These are phyloP conservation scores for Rhyacichthys aspro DNA, from an alignment of 2,797 vertebrate species.

Conservation along the genomic window DNA sequence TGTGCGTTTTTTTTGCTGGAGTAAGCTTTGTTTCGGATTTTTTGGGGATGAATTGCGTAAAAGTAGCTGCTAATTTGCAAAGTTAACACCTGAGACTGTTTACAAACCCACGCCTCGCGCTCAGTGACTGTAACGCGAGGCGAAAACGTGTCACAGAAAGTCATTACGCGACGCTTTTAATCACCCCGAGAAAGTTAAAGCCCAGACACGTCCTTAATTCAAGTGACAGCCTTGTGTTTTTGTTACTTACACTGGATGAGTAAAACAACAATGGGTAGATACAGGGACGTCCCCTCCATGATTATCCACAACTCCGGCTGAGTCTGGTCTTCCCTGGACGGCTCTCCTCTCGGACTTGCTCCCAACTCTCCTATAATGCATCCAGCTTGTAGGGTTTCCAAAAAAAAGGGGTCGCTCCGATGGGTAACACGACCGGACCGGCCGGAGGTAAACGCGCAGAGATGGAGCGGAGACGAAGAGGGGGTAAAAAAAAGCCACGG, in stretches of 20 bases:
- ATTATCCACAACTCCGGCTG: constrained; percentile 52
- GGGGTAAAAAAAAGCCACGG: too few relatives aligned
- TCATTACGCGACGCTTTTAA: neutral
- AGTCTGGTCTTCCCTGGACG: constrained; percentile 53
- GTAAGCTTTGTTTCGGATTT: too few relatives aligned
- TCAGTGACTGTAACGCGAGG: neutral
- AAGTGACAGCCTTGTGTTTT: neutral
- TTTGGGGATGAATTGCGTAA: neutral
- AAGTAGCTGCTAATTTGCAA: neutral
- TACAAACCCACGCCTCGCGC: neutral
- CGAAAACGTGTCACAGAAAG: neutral
- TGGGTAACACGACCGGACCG: neutral
- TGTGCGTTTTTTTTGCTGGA: too few relatives aligned
- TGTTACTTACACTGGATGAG: constrained; percentile 74
- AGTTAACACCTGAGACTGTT: neutral
- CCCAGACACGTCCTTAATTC: neutral
- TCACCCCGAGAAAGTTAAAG: neutral
- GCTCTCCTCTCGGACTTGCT: constrained; percentile 68
- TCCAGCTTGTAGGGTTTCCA: constrained; percentile 64
- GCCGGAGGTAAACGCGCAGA: neutral
- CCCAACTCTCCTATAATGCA: constrained; percentile 71
- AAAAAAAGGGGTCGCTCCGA: constrained; percentile 24
- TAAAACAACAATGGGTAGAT: constrained; percentile 57
- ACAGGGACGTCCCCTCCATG: constrained; percentile 71
- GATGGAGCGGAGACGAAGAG: neutral